Percentiles rank a stretch among this genome's conserved stretches.
Evolutionary conservation across 2,113 vertebrate genomes (phyloP).

Genomic region (Nettapus auritus): DNA sequence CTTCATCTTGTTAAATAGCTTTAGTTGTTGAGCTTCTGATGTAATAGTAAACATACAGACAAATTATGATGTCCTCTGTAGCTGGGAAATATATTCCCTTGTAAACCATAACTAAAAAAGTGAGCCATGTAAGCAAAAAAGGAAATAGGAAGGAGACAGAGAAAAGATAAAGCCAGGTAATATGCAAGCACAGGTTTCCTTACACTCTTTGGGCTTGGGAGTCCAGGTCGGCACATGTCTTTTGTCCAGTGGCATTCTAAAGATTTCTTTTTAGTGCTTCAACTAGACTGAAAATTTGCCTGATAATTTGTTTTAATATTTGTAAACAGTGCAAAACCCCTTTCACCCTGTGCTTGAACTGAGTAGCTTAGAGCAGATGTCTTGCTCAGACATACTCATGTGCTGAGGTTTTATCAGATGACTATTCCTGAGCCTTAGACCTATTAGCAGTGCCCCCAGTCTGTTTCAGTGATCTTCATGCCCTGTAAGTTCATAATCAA

Average conservation of each 20-base stretch:
- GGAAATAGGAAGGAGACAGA: background rate
- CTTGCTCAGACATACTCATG: background rate
- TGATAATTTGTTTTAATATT: slow-evolving; percentile 14
- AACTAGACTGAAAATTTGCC: background rate
- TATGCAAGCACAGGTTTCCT: background rate
- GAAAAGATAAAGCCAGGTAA: slow-evolving; percentile 19
- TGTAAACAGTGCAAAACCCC: slow-evolving; percentile 7
- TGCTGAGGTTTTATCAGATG: background rate
- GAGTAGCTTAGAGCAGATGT: slow-evolving; percentile 21
- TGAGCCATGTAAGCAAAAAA: background rate
- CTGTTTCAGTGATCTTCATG: background rate
- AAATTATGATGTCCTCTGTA: background rate
- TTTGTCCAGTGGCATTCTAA: background rate
- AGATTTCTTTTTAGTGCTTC: background rate
- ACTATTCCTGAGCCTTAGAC: background rate
- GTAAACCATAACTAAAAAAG: background rate
- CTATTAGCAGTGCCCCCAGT: background rate
- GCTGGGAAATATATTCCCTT: background rate
- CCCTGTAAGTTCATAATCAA: background rate
- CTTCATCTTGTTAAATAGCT: background rate
- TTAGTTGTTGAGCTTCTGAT: background rate
- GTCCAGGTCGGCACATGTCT: slow-evolving; percentile 10
- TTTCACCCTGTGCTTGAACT: background rate
- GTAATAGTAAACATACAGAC: background rate
- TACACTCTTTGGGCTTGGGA: background rate